phyloP scores from a whole-genome alignment of 2,888 invertebrate genomes.

The Hypselothyrea guttata region DNA sequence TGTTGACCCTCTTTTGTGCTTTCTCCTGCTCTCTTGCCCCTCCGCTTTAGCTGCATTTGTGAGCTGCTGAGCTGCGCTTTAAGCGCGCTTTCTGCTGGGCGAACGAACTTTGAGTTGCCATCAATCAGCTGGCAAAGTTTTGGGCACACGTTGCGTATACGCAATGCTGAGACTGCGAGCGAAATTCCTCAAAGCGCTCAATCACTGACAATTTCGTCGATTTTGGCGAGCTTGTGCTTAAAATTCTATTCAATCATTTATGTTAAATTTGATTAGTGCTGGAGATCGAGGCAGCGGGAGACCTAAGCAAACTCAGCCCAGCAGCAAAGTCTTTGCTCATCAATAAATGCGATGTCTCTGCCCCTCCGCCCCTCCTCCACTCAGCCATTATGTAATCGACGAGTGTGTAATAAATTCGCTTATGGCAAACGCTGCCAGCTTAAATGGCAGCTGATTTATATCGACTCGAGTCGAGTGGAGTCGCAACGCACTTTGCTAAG shows the following conservation, averaged over 20 bases:
- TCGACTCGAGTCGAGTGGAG: slow-evolving; percentile 25
- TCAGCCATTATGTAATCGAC: slow-evolving; percentile 19
- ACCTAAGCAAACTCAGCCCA: slow-evolving; percentile 33
- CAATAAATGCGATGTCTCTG: slow-evolving; percentile 49
- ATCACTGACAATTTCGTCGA: slow-evolving; percentile 63
- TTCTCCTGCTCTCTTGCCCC: neutral
- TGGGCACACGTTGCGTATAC: slow-evolving; percentile 45
- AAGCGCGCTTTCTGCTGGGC: slow-evolving; percentile 23
- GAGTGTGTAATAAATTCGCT: slow-evolving; percentile 70
- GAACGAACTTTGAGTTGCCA: slow-evolving; percentile 55
- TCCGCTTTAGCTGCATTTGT: slow-evolving; percentile 1
- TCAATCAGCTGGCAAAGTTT: slow-evolving; percentile 55
- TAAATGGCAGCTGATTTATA: slow-evolving; percentile 74
- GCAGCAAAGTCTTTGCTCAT: slow-evolving; percentile 44
- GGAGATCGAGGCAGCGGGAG: slow-evolving; percentile 32
- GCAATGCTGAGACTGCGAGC: slow-evolving; percentile 38
- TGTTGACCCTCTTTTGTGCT: neutral
- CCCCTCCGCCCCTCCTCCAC: neutral
- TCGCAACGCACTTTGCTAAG: slow-evolving; percentile 54
- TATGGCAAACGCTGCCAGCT: slow-evolving; percentile 65
- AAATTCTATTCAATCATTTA: slow-evolving; percentile 77
- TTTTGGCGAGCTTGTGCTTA: slow-evolving; percentile 53
- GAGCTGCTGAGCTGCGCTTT: slow-evolving; percentile 20
- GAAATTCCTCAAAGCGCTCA: slow-evolving; percentile 43
- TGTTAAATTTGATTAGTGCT: slow-evolving; percentile 72